Evolutionary conservation across 2,113 vertebrate species (phyloP), one percentile per base, ranked within the genome.

Genomic region (Lynx canadensis): DNA sequence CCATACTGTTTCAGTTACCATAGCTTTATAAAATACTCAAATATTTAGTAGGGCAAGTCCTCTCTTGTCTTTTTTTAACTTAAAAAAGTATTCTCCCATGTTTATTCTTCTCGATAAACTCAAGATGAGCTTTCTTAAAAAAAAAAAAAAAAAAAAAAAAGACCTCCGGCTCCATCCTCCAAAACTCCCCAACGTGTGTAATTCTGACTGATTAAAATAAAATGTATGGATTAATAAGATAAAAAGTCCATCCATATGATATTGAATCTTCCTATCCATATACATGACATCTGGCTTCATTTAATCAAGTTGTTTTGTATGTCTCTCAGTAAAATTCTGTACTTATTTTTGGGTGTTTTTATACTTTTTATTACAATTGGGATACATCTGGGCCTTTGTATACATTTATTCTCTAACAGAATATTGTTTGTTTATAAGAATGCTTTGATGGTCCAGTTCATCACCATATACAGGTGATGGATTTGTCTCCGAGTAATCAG

Each of bases 51-150:
- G 41, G 7, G 25, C n/a, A 93, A 82, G 16, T 85, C 41, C 7
- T 57, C 12, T 31, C 29, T 79, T 68, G 27, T 82, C n/a, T 89
- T 63, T 63, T 93, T 93, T 95, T 78, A 76, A 89, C 25, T 74
- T 80, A 52, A 91, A 83, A 63, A 60, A 36, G 55, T 80, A 55
- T 23, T 69, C 33, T 85, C 50, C 36, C 36, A 69, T 69, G 85
- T 83, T 89, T 92, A 79, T 29, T 97, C 41, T 65, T 55, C 15
- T 81, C 63, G 45, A 79, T 55, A 97, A 66, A 69, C 31, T 91
- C 2, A 41, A 94, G 27, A 90, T 84, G 48, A 79, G 41, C 74
- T 52, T 96, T 86, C 63, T 60, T 13, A 87, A n/a, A n/a, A n/a
- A n/a, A n/a, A n/a, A n/a, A n/a, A n/a, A 86, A 73, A 82, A 68